Evolutionary conservation across 1,140 invertebrate species (phyloP), one percentile per base, ranked within the genome.

Genomic region (Steinernema feltiae): DNA sequence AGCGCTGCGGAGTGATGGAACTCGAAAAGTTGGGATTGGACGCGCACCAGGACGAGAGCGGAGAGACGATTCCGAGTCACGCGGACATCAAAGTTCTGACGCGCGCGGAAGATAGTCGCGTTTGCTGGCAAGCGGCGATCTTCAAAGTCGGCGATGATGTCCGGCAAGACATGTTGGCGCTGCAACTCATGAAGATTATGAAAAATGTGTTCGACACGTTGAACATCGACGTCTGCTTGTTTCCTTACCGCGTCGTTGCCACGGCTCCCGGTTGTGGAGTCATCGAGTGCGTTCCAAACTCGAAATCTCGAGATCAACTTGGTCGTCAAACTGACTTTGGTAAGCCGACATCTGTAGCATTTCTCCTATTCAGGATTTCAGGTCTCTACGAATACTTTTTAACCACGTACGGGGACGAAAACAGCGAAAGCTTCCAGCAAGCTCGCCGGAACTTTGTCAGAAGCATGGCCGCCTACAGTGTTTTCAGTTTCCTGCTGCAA

Each of bases 401-500:
- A 46, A 94, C 94, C 81, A 94, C 92, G 78, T 98, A 98, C 87
- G 95, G 95, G n/a, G 89, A 90, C 76, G 94, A 97, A 86, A 93
- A 92, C 30, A 93, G 93, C 1, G 92, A 92, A 85, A 92, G 92
- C 81, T 99, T 98, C 84, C 94, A 93, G 3, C 86, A 94, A 89
- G 95, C 95, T 0, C 88, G 95, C 29, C 89, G 94, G 29, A 98
- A 98, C 88, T 99, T 99, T 87, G 92, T 99, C 0, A 92, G 93
- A 76, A 98, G 95, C 1, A 99, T 99, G 97, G 97, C 97, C 0
- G 96, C 95, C 0, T 99, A 99, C 88, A 97, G 94, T 83, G 92
- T 99, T 0, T 91, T 99, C 48, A 94, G 94, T 0, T 99, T 95
- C 88, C 88, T 99, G 18, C 89, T 99, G 27, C 97, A 99, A 88